Conservation (phyloP, 1,140 invertebrate species). For the Meloidogyne chitwoodi region DNA sequence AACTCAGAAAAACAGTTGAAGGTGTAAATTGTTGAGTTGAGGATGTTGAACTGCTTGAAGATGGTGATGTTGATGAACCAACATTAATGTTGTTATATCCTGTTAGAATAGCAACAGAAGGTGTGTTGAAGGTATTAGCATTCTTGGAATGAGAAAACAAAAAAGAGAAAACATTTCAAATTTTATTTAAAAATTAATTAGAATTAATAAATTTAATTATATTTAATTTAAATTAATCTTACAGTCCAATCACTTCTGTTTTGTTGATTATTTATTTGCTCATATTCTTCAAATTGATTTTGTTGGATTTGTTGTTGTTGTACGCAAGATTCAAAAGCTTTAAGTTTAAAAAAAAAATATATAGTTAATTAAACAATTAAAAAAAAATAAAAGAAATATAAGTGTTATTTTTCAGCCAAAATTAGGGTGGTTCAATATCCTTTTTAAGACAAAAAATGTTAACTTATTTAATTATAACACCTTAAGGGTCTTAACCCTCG, state of each 20-base stretch:
- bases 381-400: neutral
- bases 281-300: neutral
- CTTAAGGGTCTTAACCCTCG: too few species aligned
- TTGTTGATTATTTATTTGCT: too few species aligned
- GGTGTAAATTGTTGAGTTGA: neutral
- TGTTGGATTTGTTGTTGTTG: neutral
- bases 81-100: neutral
- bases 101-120: neutral
- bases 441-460: too few species aligned
- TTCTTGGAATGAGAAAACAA: neutral
- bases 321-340: constrained; percentile 14
- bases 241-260: too few species aligned
- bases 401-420: too few species aligned
- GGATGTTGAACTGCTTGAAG: neutral
- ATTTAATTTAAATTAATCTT: too few species aligned
- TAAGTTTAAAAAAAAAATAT: neutral
- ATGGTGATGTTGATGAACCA: neutral
- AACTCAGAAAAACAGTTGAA: neutral
- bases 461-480: too few species aligned
- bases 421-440: too few species aligned
- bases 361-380: neutral
- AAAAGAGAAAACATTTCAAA: neutral
- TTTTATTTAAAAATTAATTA: too few species aligned
- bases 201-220: too few species aligned
- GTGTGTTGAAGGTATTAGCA: neutral